Percentiles rank a stretch among this genome's conserved stretches.
Conservation (phyloP, 2,888 invertebrate species). For the Cantharis nigra region DNA sequence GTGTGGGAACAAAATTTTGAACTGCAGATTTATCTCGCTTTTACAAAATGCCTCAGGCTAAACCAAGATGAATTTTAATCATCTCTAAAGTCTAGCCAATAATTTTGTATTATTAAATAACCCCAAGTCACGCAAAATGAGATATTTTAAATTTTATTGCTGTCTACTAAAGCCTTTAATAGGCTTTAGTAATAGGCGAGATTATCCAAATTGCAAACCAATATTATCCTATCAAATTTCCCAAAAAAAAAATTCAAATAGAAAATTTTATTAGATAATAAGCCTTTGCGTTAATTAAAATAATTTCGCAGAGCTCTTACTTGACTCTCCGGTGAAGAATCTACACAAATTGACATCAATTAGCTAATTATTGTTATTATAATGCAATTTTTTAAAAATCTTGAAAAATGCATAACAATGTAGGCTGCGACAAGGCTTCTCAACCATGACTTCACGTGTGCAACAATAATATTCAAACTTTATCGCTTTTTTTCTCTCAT, state of each 20-base stretch:
- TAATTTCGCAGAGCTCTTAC: too few relatives aligned
- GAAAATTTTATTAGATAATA: too few relatives aligned
- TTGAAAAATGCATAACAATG: not conserved
- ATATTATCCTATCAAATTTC: not conserved
- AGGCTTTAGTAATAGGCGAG: too few relatives aligned
- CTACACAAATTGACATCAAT: too few relatives aligned
- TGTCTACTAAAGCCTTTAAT: not conserved
- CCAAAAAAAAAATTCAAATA: not conserved
- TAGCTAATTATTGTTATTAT: too few relatives aligned
- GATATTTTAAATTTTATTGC: not conserved
- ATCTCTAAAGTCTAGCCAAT: conserved; percentile 25
- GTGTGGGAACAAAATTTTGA: conserved; percentile 22
- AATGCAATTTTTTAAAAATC: not conserved
- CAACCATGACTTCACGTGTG: not conserved
- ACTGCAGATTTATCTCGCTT: conserved; percentile 22
- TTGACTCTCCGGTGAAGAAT: too few relatives aligned
- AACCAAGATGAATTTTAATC: conserved; percentile 28
- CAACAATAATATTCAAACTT: not conserved
- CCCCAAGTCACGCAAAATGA: conserved; percentile 18
- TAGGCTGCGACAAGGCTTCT: not conserved
- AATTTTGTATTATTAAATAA: conserved; percentile 28
- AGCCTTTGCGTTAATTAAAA: too few relatives aligned
- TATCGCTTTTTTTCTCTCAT: not conserved
- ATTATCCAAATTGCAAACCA: not conserved
- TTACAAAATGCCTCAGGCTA: conserved; percentile 13